Conservation (phyloP, 2,797 vertebrate genomes). For the Merluccius polli region DNA sequence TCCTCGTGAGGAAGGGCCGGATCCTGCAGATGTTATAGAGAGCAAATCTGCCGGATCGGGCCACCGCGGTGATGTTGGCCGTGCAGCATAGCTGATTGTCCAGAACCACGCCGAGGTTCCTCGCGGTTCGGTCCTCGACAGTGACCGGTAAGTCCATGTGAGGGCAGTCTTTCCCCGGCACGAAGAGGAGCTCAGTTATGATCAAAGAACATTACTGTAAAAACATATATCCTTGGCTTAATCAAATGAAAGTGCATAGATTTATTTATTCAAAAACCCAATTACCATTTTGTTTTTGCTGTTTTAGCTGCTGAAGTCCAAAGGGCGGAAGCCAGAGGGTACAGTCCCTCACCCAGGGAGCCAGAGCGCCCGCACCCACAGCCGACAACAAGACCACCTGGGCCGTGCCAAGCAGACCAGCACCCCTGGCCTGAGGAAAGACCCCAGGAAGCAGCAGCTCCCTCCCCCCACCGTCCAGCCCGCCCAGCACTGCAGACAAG, state of each 20-base stretch:
- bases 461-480: conserved; percentile 58
- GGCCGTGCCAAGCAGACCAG: conserved; percentile 46
- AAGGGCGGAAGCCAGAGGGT: conserved; percentile 53
- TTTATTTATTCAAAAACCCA: not conserved
- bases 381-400: conserved; percentile 25
- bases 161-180: no score
- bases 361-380: conserved; percentile 25
- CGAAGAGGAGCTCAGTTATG: no score
- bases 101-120: no score
- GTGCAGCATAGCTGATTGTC: no score
- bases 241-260: not conserved
- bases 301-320: conserved; percentile 63
- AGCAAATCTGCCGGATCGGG: no score
- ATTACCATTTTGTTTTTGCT: not conserved
- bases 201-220: not conserved
- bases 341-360: conserved; percentile 29
- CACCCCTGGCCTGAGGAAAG: conserved; percentile 57
- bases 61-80: no score
- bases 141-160: no score
- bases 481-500: conserved; percentile 57
- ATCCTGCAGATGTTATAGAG: no score
- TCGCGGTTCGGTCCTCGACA: no score
- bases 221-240: not conserved
- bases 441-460: conserved; percentile 61
- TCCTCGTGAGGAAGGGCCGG: no score